Percentiles rank a stretch among this genome's conserved stretches.
These are phyloP conservation scores for Danaus melanippus DNA, from an alignment of 1,140 invertebrate genomes.

Conservation along the genomic window DNA sequence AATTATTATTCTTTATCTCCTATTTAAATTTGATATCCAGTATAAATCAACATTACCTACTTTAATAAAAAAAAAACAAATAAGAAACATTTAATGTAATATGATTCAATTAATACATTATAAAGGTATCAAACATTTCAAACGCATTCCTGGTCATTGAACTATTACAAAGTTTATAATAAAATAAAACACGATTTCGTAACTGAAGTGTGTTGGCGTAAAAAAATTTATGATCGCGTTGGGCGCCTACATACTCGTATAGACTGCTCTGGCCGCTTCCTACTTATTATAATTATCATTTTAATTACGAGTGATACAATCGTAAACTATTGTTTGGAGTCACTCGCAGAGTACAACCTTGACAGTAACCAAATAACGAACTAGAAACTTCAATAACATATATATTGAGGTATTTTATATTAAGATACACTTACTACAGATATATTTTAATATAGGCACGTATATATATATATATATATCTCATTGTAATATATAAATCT, in stretches of 20 bases:
- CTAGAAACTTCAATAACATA: too few relatives aligned
- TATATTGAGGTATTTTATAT: too few relatives aligned
- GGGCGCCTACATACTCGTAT: constrained; percentile 41
- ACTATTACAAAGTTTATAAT: constrained; percentile 18
- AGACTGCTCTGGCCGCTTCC: constrained; percentile 51
- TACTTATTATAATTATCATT: constrained; percentile 64
- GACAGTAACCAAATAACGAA: constrained; percentile 10
- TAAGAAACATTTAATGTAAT: not conserved
- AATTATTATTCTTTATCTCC: too few relatives aligned
- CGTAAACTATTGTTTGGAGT: constrained; percentile 53
- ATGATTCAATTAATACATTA: constrained; percentile 1
- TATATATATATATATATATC: constrained; percentile 22
- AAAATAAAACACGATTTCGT: constrained; percentile 26
- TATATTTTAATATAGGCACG: too few relatives aligned
- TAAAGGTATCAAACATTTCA: constrained; percentile 7
- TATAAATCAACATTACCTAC: too few relatives aligned
- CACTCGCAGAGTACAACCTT: constrained; percentile 26
- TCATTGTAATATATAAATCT: constrained; percentile 8
- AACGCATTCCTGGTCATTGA: constrained; percentile 18
- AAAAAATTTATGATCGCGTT: constrained; percentile 52
- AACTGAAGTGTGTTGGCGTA: constrained; percentile 36
- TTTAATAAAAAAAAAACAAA: constrained; percentile 2
- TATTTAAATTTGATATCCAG: too few relatives aligned
- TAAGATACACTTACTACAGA: too few relatives aligned
- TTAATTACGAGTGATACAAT: constrained; percentile 60